Conservation (phyloP, 2,797 vertebrate genomes). For the Gastrophryne carolinensis region DNA sequence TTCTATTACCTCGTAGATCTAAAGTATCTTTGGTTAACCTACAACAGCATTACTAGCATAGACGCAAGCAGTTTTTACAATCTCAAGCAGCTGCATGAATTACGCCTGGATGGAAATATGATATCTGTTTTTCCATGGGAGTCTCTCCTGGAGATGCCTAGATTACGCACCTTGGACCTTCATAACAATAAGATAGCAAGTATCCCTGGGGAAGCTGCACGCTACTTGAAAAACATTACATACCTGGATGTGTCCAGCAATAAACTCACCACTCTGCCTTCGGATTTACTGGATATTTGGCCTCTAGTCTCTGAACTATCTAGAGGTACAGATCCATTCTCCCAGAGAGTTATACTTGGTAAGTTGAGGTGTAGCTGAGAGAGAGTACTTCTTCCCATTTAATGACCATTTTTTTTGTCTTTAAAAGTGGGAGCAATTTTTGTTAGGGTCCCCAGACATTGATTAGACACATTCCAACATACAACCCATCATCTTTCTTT, state of each 20-base stretch:
- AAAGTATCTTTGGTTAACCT: slow-evolving; percentile 90
- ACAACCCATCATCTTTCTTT: too few relatives aligned
- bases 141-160: slow-evolving; percentile 85
- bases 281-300: slow-evolving; percentile 92
- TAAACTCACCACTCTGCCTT: slow-evolving; percentile 82
- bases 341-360: slow-evolving; percentile 86
- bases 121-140: slow-evolving; percentile 90
- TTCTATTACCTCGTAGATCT: slow-evolving; percentile 94
- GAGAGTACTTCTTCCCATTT: too few relatives aligned
- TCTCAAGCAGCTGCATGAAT: slow-evolving; percentile 87
- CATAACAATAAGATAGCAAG: slow-evolving; percentile 86
- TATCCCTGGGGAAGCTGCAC: slow-evolving; percentile 75
- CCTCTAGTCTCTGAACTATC: slow-evolving; percentile 72
- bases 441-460: too few relatives aligned
- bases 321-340: slow-evolving; percentile 57
- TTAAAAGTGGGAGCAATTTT: too few relatives aligned
- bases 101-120: slow-evolving; percentile 89
- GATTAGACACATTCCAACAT: too few relatives aligned
- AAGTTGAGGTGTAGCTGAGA: too few relatives aligned
- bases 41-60: slow-evolving; percentile 82
- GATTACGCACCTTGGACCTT: slow-evolving; percentile 82
- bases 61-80: slow-evolving; percentile 91
- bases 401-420: too few relatives aligned
- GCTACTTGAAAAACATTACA: slow-evolving; percentile 80
- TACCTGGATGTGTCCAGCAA: slow-evolving; percentile 96